Conservation (phyloP, 2,888 invertebrate genomes). For the Coenonympha glycerion region DNA sequence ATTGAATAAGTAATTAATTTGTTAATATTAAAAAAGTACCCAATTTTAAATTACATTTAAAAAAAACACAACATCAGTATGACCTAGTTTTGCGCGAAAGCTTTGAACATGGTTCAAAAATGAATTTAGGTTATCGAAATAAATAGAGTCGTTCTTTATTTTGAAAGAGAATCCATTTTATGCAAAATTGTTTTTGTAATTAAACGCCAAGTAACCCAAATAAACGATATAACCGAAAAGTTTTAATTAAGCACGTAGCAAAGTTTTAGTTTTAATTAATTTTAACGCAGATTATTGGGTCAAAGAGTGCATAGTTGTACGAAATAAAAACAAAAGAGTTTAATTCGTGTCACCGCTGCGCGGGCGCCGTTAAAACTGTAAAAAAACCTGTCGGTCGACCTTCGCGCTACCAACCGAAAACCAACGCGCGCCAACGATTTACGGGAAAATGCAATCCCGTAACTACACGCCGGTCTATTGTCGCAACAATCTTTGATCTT, state of each 20-base stretch:
- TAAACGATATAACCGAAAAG: too few relatives aligned
- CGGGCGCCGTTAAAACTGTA: slow-evolving; percentile 71
- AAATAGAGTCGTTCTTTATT: background rate
- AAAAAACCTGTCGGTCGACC: slow-evolving; percentile 67
- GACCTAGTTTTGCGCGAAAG: background rate
- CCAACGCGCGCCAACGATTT: slow-evolving; percentile 37
- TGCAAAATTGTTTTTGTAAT: too few relatives aligned
- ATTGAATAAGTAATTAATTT: background rate
- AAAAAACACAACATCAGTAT: background rate
- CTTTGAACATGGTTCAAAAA: too few relatives aligned
- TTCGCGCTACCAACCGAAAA: slow-evolving; percentile 64
- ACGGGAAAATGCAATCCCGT: slow-evolving; percentile 28
- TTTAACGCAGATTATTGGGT: too few relatives aligned
- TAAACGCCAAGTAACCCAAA: too few relatives aligned
- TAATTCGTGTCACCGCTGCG: slow-evolving; percentile 34
- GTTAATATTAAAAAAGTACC: too few relatives aligned
- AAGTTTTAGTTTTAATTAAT: too few relatives aligned
- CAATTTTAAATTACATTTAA: too few relatives aligned
- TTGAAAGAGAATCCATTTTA: too few relatives aligned
- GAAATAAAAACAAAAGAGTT: slow-evolving; percentile 25
- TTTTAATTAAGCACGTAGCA: too few relatives aligned
- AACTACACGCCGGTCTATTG: slow-evolving; percentile 6
- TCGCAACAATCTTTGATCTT: background rate
- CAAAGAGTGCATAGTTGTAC: slow-evolving; percentile 19
- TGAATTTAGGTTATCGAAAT: background rate